These are phyloP conservation scores for Thermophis baileyi DNA, from an alignment of 2,113 vertebrate genomes.

Conservation along the genomic window DNA sequence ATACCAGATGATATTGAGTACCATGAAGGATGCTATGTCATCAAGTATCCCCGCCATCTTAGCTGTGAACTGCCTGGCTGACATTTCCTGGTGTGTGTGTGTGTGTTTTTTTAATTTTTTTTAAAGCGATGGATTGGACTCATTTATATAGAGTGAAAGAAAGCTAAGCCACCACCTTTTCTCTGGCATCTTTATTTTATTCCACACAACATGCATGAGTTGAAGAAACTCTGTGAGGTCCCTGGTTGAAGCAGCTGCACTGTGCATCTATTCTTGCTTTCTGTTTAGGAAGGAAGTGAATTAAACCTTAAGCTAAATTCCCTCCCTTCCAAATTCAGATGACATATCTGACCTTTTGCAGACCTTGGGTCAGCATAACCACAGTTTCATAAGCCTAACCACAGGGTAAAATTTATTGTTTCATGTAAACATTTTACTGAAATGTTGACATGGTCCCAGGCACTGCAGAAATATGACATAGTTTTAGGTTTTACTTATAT, in stretches of 20 bases:
- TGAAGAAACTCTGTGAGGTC: neutral
- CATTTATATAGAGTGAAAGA: neutral
- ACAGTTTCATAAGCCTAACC: neutral
- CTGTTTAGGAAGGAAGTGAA: neutral
- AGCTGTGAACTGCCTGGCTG: neutral
- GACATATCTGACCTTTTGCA: neutral
- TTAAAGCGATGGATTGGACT: neutral
- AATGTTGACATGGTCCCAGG: neutral
- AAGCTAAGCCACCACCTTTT: neutral
- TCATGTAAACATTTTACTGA: neutral
- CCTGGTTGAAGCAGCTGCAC: neutral
- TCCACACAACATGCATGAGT: neutral
- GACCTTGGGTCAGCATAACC: neutral
- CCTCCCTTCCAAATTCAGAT: neutral
- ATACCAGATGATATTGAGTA: neutral
- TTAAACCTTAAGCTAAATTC: neutral
- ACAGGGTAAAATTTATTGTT: neutral
- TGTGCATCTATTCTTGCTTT: neutral
- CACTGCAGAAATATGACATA: neutral
- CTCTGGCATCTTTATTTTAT: neutral
- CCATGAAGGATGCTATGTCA: neutral
- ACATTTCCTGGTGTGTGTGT: neutral
- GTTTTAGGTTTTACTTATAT: neutral
- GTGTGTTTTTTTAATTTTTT: neutral
- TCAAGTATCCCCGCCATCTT: neutral